Percentiles rank a stretch among this genome's conserved stretches.
Conservation (phyloP, 1,140 invertebrate genomes). For the Ceratitis capitata region DNA sequence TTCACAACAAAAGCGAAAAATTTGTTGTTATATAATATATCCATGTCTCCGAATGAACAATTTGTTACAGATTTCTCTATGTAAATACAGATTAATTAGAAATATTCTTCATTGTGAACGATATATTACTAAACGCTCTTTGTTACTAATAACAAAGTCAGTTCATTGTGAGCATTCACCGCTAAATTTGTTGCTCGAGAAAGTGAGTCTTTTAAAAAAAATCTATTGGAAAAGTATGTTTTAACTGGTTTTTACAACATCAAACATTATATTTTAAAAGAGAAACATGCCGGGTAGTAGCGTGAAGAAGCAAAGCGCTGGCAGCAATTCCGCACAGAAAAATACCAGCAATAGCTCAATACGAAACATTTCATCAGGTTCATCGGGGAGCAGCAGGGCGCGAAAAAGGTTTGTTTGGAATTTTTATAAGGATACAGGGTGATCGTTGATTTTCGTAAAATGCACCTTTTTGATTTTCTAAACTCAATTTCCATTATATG, state of each 20-base stretch:
- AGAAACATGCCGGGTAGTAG: background rate
- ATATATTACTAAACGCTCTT: background rate
- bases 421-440: background rate
- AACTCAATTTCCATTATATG: background rate
- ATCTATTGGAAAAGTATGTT: background rate
- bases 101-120: background rate
- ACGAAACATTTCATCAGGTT: background rate
- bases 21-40: too few relatives aligned
- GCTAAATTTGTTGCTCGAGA: background rate
- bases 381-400: slow-evolving; percentile 22
- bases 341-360: slow-evolving; percentile 1
- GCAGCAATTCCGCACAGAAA: background rate
- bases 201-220: background rate
- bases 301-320: background rate
- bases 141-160: background rate
- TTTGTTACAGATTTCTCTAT: too few relatives aligned
- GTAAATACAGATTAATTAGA: too few relatives aligned
- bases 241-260: background rate
- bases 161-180: background rate
- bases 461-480: too few relatives aligned
- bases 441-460: background rate
- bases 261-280: background rate
- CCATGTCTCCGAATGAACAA: too few relatives aligned
- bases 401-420: slow-evolving; percentile 39
- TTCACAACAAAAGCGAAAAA: too few relatives aligned